Evolutionary conservation across 2,797 vertebrate species (phyloP).

Genomic region (Labeo calbasu): DNA sequence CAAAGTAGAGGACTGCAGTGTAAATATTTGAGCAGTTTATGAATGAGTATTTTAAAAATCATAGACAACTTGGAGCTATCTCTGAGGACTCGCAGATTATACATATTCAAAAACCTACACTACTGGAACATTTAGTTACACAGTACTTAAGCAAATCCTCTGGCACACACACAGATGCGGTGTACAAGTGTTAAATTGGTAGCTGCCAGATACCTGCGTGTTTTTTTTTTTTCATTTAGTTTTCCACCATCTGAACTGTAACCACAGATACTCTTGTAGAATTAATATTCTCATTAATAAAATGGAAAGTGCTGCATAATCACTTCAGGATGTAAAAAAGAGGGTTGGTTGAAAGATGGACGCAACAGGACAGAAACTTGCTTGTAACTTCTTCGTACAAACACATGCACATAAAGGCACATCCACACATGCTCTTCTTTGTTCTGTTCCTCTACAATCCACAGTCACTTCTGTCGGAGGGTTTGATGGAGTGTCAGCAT

Average conservation of each 20-base stretch:
- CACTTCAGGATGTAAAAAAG: background rate
- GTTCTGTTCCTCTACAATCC: constrained; percentile 34
- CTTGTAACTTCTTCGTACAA: constrained; percentile 9
- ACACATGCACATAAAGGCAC: constrained; percentile 1
- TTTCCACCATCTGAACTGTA: background rate
- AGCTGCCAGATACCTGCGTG: constrained; percentile 15
- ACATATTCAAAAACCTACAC: constrained; percentile 54
- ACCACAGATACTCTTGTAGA: background rate
- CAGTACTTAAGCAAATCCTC: constrained; percentile 40
- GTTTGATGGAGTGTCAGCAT: constrained; percentile 66
- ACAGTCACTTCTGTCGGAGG: constrained; percentile 47
- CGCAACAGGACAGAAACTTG: background rate
- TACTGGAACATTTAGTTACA: constrained; percentile 48
- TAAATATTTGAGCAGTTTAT: constrained; percentile 46
- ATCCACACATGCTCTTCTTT: constrained; percentile 22
- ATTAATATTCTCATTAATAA: constrained; percentile 15
- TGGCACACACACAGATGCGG: background rate
- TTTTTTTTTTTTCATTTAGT: background rate
- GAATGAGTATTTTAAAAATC: constrained; percentile 51
- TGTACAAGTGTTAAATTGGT: constrained; percentile 31
- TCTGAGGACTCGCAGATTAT: constrained; percentile 50
- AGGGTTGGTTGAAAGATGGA: background rate
- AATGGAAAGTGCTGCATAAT: background rate
- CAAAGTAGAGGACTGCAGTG: constrained; percentile 17
- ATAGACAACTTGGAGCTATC: constrained; percentile 65